These are phyloP conservation scores for Orthonychiurus folsomi DNA, from an alignment of 2,888 invertebrate genomes.

Conservation along the genomic window DNA sequence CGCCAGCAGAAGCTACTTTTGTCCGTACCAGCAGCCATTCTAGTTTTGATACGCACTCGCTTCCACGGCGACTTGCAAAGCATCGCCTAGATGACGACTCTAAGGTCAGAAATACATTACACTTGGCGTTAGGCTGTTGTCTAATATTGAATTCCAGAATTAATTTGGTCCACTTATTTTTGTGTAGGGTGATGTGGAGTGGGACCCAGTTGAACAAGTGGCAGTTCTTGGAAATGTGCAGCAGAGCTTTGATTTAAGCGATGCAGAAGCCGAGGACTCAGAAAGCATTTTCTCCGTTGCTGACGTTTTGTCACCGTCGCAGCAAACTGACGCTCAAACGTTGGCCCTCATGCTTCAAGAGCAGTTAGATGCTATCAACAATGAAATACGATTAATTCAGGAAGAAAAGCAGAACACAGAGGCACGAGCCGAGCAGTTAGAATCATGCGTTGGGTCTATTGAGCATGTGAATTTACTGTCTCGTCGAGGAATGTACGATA, in stretches of 20 bases:
- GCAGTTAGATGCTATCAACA: slow-evolving; percentile 98
- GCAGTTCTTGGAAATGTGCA: slow-evolving; percentile 85
- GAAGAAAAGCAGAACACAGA: slow-evolving; percentile 97
- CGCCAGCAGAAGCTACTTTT: slow-evolving; percentile 57
- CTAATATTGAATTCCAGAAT: neutral
- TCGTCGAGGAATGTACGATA: slow-evolving; percentile 44
- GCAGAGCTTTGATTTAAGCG: slow-evolving; percentile 79
- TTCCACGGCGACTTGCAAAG: slow-evolving; percentile 55
- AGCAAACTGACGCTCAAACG: slow-evolving; percentile 86
- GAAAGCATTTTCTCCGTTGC: slow-evolving; percentile 76
- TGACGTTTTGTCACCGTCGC: slow-evolving; percentile 57
- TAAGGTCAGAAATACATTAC: slow-evolving; percentile 43
- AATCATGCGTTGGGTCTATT: slow-evolving; percentile 81
- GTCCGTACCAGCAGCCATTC: slow-evolving; percentile 66
- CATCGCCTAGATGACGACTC: slow-evolving; percentile 55
- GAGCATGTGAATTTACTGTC: slow-evolving; percentile 83
- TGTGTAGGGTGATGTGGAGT: slow-evolving; percentile 52
- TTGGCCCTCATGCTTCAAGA: slow-evolving; percentile 98
- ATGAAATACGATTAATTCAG: slow-evolving; percentile 83
- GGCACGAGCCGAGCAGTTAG: slow-evolving; percentile 92
- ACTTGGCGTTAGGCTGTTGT: neutral
- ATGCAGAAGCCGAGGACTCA: slow-evolving; percentile 57
- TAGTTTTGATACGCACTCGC: slow-evolving; percentile 67
- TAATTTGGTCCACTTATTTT: neutral
- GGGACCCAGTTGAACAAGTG: slow-evolving; percentile 90